phyloP scores from a whole-genome alignment of 2,888 invertebrate species.

The Ophion slaviceki region DNA sequence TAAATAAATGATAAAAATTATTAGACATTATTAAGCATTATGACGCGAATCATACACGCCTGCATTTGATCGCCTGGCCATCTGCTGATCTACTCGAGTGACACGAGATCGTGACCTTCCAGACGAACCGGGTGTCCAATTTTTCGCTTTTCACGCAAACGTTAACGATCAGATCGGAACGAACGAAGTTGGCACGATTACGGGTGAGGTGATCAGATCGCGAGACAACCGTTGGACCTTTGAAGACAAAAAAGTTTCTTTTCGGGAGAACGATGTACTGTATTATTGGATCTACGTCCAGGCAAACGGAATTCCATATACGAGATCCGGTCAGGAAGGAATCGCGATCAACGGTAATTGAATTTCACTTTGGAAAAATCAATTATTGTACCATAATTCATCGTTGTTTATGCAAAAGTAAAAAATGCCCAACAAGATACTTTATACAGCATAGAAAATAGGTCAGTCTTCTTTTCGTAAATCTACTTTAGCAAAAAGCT shows the following conservation, averaged over 20 bases:
- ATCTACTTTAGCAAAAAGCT: too few species aligned
- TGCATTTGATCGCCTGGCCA: slow-evolving; percentile 33
- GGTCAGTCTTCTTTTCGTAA: too few species aligned
- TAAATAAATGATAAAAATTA: neutral
- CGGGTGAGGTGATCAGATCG: slow-evolving; percentile 83
- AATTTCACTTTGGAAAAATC: slow-evolving; percentile 49
- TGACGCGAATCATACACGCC: neutral
- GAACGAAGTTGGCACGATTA: slow-evolving; percentile 85
- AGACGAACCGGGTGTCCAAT: slow-evolving; percentile 84
- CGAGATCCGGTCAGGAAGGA: slow-evolving; percentile 73
- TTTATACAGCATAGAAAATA: too few species aligned
- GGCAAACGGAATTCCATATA: slow-evolving; percentile 83
- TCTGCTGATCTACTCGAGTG: neutral
- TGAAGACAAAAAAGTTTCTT: slow-evolving; percentile 82
- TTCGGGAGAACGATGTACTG: slow-evolving; percentile 86
- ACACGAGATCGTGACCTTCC: slow-evolving; percentile 1
- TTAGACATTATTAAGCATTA: neutral
- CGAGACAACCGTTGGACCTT: slow-evolving; percentile 85
- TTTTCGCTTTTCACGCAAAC: slow-evolving; percentile 88
- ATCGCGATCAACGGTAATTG: slow-evolving; percentile 82
- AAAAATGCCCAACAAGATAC: neutral
- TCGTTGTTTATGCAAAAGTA: neutral
- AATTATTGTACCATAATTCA: neutral
- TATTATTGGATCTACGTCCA: slow-evolving; percentile 87
- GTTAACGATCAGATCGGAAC: slow-evolving; percentile 85